Conservation (phyloP, 53 echinoderm and acorn worm species). For the Luidia sarsii region DNA sequence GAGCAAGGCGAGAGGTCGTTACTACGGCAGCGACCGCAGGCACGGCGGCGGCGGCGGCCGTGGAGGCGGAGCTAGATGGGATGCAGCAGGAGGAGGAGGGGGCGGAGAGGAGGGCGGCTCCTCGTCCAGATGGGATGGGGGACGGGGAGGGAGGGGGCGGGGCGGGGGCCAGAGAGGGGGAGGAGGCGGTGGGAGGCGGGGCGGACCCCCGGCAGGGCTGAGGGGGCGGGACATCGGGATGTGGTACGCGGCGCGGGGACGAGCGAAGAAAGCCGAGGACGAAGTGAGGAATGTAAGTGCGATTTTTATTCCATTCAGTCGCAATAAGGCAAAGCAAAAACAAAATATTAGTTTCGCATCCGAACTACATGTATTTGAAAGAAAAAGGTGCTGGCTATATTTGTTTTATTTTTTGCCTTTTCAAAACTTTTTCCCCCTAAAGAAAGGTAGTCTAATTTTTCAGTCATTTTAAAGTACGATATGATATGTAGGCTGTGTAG, state of each 20-base stretch:
- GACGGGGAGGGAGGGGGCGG: conserved; percentile 45
- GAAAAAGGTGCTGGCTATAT: too few relatives aligned
- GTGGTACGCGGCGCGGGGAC: conserved; percentile 65
- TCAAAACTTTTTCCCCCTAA: too few relatives aligned
- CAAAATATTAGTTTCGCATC: too few relatives aligned
- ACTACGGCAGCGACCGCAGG: conserved; percentile 9
- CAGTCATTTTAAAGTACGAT: too few relatives aligned
- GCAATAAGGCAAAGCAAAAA: too few relatives aligned
- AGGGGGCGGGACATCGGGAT: conserved; percentile 69
- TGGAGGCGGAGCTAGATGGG: conserved; percentile 16
- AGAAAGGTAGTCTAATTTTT: too few relatives aligned
- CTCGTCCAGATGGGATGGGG: conserved; percentile 25
- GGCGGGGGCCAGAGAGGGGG: conserved; percentile 36
- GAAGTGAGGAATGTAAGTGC: conserved; percentile 52
- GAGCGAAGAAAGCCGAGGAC: conserved; percentile 36
- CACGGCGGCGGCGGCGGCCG: neutral
- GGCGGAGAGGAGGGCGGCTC: conserved; percentile 2
- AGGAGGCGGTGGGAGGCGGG: conserved; percentile 54
- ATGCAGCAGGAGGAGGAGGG: conserved; percentile 11
- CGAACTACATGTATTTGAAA: too few relatives aligned
- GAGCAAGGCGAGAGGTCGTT: conserved; percentile 1
- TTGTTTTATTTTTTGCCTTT: too few relatives aligned
- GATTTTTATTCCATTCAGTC: neutral
- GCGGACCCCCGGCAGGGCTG: conserved; percentile 59
- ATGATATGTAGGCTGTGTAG: too few relatives aligned